phyloP scores from a whole-genome alignment of 2,113 vertebrate species.

The Tachycineta bicolor region DNA sequence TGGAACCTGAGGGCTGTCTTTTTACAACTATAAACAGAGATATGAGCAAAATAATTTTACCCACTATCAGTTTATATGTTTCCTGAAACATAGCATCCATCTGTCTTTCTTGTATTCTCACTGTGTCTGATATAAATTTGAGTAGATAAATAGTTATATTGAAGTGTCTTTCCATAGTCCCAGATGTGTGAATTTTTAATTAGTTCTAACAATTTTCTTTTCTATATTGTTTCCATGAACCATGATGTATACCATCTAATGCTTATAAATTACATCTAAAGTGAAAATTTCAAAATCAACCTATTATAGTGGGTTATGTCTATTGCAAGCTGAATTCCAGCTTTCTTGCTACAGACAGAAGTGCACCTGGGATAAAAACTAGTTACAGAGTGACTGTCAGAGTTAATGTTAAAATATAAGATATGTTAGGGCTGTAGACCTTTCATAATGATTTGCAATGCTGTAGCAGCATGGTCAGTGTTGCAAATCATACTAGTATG shows the following conservation, averaged over 20 bases:
- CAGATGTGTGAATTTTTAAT: conserved; percentile 29
- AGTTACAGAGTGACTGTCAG: neutral
- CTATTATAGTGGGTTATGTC: neutral
- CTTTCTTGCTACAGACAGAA: neutral
- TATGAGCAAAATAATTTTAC: neutral
- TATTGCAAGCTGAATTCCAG: neutral
- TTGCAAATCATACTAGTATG: neutral
- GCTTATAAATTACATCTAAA: neutral
- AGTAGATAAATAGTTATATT: neutral
- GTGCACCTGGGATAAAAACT: neutral
- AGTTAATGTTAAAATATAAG: neutral
- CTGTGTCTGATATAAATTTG: neutral
- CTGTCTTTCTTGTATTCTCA: neutral
- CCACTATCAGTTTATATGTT: neutral
- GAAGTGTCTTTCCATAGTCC: neutral
- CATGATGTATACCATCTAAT: neutral
- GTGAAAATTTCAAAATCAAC: neutral
- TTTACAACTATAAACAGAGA: neutral
- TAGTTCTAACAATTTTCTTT: conserved; percentile 12
- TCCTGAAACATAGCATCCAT: neutral
- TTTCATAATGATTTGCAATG: neutral
- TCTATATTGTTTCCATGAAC: conserved; percentile 9
- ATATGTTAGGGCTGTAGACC: neutral
- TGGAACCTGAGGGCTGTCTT: neutral
- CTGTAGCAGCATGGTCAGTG: neutral